A percentile compares a stretch with the other conserved stretches of the same genome.
Evolutionary conservation across 2,888 invertebrate genomes (phyloP).

Genomic region (Chrysomela aeneicollis): DNA sequence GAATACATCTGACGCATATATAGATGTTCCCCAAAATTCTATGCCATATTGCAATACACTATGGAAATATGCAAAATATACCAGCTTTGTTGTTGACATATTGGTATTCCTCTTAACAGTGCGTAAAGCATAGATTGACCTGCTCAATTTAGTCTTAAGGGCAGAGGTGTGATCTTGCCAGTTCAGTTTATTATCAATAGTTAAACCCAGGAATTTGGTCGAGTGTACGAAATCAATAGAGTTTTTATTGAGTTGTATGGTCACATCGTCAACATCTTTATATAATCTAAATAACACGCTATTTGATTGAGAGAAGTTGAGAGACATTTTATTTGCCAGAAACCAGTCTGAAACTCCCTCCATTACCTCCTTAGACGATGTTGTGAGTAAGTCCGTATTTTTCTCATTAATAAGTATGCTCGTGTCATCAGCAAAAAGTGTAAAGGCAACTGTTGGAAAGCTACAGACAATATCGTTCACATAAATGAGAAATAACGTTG

Average conservation of each 20-base stretch:
- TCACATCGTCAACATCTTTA: slow-evolving; percentile 11
- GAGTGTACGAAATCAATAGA: slow-evolving; percentile 10
- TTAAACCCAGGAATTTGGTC: slow-evolving; percentile 13
- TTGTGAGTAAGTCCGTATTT: background rate
- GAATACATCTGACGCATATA: background rate
- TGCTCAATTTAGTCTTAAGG: background rate
- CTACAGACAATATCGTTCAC: background rate
- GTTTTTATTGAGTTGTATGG: slow-evolving; percentile 4
- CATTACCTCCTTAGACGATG: slow-evolving; percentile 1
- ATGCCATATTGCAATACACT: background rate
- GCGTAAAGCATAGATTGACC: background rate
- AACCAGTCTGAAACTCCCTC: slow-evolving; percentile 4
- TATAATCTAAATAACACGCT: slow-evolving; percentile 8
- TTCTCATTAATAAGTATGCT: background rate
- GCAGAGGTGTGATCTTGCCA: background rate
- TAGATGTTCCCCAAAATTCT: background rate
- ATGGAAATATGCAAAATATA: slow-evolving; percentile 2
- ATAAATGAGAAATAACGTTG: background rate
- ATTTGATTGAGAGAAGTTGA: background rate
- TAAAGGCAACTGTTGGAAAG: background rate
- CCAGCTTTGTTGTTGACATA: background rate
- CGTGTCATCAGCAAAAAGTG: slow-evolving; percentile 7
- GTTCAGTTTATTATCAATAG: background rate
- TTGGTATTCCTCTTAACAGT: slow-evolving; percentile 4
- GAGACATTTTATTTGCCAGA: slow-evolving; percentile 3